Base-by-base conservation (phyloP, 1,140 invertebrate species). In the Pseudomyrmex concolor region DNA sequence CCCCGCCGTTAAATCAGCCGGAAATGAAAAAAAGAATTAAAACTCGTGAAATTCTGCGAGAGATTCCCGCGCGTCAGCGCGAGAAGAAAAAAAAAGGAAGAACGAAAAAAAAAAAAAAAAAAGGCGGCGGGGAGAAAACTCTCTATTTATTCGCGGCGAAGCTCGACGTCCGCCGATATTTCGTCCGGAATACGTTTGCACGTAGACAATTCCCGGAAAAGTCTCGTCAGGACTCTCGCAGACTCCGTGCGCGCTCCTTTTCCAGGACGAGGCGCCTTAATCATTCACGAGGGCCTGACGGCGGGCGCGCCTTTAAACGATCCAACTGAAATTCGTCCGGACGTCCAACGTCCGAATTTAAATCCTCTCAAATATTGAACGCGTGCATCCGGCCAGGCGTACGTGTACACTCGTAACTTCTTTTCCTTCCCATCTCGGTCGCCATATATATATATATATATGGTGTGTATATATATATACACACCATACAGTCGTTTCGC, bases 281-380 rank as follows among this genome's bases (percentile, higher is more conserved):
- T 93, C 87, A 93, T 93, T 93, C 91, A 93, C 84, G 87, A 92
- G 89, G 88, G 81, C 88, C 91, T 90, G 92, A 91, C 91, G 91
- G 89, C 89, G 89, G 86, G 86, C 82, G 86, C 86, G 80, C 89
- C 92, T 93, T 93, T 93, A 93, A 93, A 93, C 90, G 92, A 85
- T 91, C 89, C 90, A 80, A 88, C 89, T 89, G 91, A 93, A 93
- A 93, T 93, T 93, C 92, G 92, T 93, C 91, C 86, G 91, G 92
- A 93, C 92, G 89, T 91, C 89, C 89, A 89, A 86, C 89, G 90
- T 91, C 89, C 91, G 91, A 93, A 93, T 93, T 93, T 93, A 93
- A 93, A 93, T 93, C 93, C 92, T 90, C 90, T 93, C 90, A 92
- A 93, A 93, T 93, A 93, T 93, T 93, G 90, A 93, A 91, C 91